Evolutionary conservation across 92 coral and sea anemone genomes (phyloP).

Genomic region (Scolanthus callimorphus): DNA sequence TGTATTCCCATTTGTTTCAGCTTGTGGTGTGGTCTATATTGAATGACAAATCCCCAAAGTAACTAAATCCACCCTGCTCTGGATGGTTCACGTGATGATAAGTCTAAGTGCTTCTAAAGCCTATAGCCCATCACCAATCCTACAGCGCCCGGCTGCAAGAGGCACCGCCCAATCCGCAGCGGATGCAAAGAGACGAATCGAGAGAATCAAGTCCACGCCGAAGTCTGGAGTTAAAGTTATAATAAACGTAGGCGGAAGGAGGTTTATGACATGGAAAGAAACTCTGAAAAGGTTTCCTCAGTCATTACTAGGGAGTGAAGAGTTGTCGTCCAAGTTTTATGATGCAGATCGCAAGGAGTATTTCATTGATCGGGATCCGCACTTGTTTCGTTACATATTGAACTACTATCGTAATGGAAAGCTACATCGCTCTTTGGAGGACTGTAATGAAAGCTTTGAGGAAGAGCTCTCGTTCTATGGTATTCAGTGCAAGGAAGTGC

Average conservation of each 20-base stretch:
- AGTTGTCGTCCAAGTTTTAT: constrained; percentile 66
- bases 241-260: constrained; percentile 93
- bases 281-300: constrained; percentile 84
- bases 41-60: too few species aligned
- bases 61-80: neutral
- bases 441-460: constrained; percentile 78
- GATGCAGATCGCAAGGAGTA: constrained; percentile 81
- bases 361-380: constrained; percentile 92
- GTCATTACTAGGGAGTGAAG: constrained; percentile 82
- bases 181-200: neutral
- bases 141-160: constrained; percentile 9
- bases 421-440: constrained; percentile 89
- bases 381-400: constrained; percentile 85
- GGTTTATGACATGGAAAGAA: constrained; percentile 81
- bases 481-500: constrained; percentile 69
- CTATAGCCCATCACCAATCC: constrained; percentile 5
- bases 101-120: constrained; percentile 22
- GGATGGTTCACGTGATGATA: constrained; percentile 12
- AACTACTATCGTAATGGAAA: constrained; percentile 94
- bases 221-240: constrained; percentile 55
- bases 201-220: neutral
- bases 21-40: too few species aligned
- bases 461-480: constrained; percentile 89
- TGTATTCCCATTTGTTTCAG: too few species aligned
- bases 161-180: neutral